Percentiles rank a stretch among this genome's conserved stretches.
These are phyloP conservation scores for Rana temporaria DNA, from an alignment of 2,113 vertebrate genomes.

Conservation along the genomic window DNA sequence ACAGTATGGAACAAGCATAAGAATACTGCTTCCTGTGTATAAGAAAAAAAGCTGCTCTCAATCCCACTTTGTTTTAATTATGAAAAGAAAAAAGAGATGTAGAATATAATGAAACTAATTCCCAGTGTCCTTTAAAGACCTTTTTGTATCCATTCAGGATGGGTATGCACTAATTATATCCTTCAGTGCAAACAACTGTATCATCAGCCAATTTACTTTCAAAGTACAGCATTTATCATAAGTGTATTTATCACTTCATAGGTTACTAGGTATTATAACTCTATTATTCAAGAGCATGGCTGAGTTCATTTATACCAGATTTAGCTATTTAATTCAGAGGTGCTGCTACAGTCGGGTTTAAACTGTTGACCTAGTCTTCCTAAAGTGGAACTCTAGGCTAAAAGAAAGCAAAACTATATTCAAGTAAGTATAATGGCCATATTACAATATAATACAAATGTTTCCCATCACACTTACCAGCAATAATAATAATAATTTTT, in stretches of 20 bases:
- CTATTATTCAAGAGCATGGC: background rate
- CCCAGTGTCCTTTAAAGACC: background rate
- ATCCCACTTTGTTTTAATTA: background rate
- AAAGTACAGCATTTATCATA: background rate
- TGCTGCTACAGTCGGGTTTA: background rate
- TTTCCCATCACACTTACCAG: too few species aligned
- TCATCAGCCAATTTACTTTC: constrained; percentile 4
- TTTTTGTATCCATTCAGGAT: background rate
- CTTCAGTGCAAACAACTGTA: background rate
- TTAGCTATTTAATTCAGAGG: background rate
- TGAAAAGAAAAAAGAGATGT: background rate
- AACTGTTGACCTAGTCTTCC: background rate
- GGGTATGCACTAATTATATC: background rate
- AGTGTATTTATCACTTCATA: background rate
- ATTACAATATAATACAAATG: too few species aligned
- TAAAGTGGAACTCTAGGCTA: too few species aligned
- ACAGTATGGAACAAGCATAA: too few species aligned
- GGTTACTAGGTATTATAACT: background rate
- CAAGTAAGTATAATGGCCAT: too few species aligned
- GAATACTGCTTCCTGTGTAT: background rate
- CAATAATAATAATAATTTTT: too few species aligned
- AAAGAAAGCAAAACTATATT: too few species aligned
- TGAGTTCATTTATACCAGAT: background rate
- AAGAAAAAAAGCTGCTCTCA: background rate
- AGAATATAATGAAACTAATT: background rate